Evolutionary conservation across 2,113 vertebrate genomes (phyloP).

Genomic region (Pristiophorus japonicus): DNA sequence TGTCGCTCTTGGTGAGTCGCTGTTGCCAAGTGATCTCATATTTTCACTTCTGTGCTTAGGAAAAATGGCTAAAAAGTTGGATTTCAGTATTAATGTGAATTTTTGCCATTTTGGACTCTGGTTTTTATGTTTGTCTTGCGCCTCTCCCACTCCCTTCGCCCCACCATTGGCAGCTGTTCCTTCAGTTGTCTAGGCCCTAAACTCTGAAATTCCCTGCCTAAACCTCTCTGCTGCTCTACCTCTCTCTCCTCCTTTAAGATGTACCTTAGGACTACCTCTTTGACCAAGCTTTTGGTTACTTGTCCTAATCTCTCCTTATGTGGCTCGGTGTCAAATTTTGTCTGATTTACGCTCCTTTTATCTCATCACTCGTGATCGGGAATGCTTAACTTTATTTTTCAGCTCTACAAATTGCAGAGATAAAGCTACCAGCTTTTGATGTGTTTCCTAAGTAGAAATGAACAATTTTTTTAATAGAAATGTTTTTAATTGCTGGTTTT

Average conservation of each 20-base stretch:
- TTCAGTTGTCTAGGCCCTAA: not conserved
- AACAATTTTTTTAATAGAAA: not conserved
- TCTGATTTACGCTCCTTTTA: not conserved
- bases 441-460: not conserved
- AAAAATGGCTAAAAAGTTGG: not conserved
- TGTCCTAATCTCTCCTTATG: not conserved
- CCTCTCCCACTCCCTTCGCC: too few species aligned
- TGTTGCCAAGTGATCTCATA: not conserved
- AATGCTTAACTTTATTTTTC: not conserved
- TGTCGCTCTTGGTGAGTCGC: not conserved
- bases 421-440: not conserved
- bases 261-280: not conserved
- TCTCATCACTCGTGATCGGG: not conserved
- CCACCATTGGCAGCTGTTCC: not conserved
- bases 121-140: not conserved
- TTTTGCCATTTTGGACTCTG: not conserved
- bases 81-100: not conserved
- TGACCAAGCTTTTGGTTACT: not conserved
- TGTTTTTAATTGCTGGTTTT: not conserved
- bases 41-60: not conserved
- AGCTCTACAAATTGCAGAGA: not conserved
- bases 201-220: not conserved
- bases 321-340: not conserved
- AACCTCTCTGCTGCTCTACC: too few species aligned
- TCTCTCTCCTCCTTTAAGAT: not conserved